These are phyloP conservation scores for Hydrotaea diabolus DNA, from an alignment of 2,888 invertebrate genomes.

Conservation along the genomic window DNA sequence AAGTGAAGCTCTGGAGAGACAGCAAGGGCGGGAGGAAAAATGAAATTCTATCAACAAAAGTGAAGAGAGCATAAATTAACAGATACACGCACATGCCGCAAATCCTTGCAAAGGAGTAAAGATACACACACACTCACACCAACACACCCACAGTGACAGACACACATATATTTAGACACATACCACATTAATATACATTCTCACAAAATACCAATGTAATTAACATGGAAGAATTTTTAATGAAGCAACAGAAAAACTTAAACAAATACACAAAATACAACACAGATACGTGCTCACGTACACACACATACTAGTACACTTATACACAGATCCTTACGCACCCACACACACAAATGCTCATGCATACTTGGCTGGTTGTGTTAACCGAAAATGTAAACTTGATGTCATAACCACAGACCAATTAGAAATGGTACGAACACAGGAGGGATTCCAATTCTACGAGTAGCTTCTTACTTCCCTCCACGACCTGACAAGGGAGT, in stretches of 20 bases:
- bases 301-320: not conserved
- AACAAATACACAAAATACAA: constrained; percentile 19
- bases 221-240: constrained; percentile 56
- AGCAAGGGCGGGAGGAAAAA: not conserved
- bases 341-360: constrained; percentile 7
- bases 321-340: not conserved
- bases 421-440: constrained; percentile 40
- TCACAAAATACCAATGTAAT: constrained; percentile 51
- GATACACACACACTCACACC: not conserved
- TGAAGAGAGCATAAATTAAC: not conserved
- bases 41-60: not conserved
- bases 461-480: not conserved
- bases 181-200: constrained; percentile 32
- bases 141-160: not conserved
- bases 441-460: constrained; percentile 1
- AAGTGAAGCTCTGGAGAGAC: not conserved
- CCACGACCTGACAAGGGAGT: not conserved
- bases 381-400: constrained; percentile 49
- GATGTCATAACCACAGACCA: constrained; percentile 57
- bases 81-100: not conserved
- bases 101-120: not conserved
- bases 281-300: not conserved
- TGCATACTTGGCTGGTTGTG: not conserved
- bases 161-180: not conserved
- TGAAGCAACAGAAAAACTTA: constrained; percentile 51